Evolutionary conservation across 2,888 invertebrate species (phyloP), one percentile per base, ranked within the genome.

Genomic region (Marasmarcha lunaedactyla): DNA sequence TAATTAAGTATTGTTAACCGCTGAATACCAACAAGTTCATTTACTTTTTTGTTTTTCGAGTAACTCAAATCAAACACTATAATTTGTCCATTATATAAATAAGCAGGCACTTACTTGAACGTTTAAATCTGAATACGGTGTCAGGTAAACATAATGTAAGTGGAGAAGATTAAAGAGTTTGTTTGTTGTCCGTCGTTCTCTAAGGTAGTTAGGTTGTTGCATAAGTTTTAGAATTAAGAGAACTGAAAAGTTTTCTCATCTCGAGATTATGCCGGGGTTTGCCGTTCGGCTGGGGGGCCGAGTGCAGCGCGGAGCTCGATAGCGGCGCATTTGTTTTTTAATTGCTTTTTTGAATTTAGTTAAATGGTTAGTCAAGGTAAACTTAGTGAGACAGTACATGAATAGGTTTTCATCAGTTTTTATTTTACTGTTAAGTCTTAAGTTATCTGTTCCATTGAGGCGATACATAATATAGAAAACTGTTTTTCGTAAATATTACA

Each of bases 211-310:
- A 81, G 79, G 78, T 74, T 81, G 77, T 81, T 83, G 81, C 81
- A 83, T 83, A 84, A 84, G 81, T 84, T 84, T 84, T 79, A 83
- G 84, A 84, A 84, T 84, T 84, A 84, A 84, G 84, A 84, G 81
- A 78, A 83, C 84, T 83, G 81, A 81, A 30, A 83, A 84, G 83
- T 84, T 84, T 84, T 84, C 84, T 84, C 84, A 84, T 84, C 84
- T 84, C 73, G 78, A 84, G 84, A 84, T 84, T 84, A 84, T 83
- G 81, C 71, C 83, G 84, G 84, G 84, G 84, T 84, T 84, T 84
- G 84, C 84, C 83, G 84, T 84, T 81, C 74, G 81, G 81, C 79
- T 78, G 74, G 63, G 66, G 68, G 76, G 65, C 76, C 70, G 69
- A 70, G 71, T 69, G 68, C 65, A 66, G 47, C 57, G 58, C 57